Base-by-base conservation (phyloP, 2,797 vertebrate species). In the Rhinatrema bivittatum region DNA sequence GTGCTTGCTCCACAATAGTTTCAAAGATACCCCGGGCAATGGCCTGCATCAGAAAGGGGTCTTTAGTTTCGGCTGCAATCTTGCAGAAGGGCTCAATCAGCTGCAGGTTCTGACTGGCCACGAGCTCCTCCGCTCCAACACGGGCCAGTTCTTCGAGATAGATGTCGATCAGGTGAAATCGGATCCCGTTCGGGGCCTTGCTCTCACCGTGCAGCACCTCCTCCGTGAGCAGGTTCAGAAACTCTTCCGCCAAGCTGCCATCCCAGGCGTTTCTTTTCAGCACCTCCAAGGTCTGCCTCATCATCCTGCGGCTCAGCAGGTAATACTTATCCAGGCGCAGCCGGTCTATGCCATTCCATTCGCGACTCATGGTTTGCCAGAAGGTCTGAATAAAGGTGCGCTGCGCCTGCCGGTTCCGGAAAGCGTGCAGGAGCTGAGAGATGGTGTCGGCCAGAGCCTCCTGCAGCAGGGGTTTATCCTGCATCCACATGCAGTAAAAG, bases 401-500 rank as follows among this genome's bases (percentile, higher is more conserved):
- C 0, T 62, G 43, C 38, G 78, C 62, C 7, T 88, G 74, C 3
- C 68, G 46, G 18, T 74, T 69, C 25, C 86, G 77, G 52, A 96
- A 84, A 22, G 60, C 70, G 6, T 91, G 87, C 37, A 95, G 60
- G 40, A 98, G 86, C 7, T 70, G 58, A 19, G 91, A 86, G 33
- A 97, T 90, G 10, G 81, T 79, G 11, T 51, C 60, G 1, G 89
- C 93, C 16, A 97, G 71, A 29, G 94, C 89, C 68, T 94, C 91
- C 94, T 93, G 59, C 9, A 25, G 16, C 13, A 85, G 70, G 0
- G 87, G 88, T 39, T 91, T 89, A 46, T 96, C 89, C 70, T 97
- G 94, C 85, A 97, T 91, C 93, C 93, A 94, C 72, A 97, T 63
- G 27, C 93, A 97, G 31, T 95, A 93, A 72, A 98, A 98, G 1